These are phyloP conservation scores for Cydia fagiglandana DNA, from an alignment of 1,140 invertebrate genomes.

Conservation along the genomic window DNA sequence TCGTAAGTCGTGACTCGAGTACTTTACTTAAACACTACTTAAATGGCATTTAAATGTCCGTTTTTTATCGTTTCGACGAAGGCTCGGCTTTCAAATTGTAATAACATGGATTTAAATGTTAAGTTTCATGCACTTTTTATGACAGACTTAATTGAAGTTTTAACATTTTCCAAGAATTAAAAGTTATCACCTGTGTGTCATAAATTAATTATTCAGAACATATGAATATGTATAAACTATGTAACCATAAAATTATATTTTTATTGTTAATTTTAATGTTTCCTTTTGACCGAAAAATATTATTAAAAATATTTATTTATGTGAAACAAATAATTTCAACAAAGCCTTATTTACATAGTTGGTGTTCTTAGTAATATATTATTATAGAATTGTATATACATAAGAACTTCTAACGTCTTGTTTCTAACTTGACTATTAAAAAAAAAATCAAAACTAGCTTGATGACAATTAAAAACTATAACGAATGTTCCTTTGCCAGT, in stretches of 20 bases:
- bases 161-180: not conserved
- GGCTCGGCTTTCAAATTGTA: not conserved
- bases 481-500: too few species aligned
- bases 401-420: too few species aligned
- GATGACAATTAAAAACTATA: too few species aligned
- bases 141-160: not conserved
- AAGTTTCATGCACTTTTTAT: conserved; percentile 5
- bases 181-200: not conserved
- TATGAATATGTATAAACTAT: not conserved
- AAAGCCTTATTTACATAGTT: too few species aligned
- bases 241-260: not conserved
- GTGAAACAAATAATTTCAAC: too few species aligned
- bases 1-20: not conserved
- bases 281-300: not conserved
- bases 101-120: conserved; percentile 11
- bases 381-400: too few species aligned
- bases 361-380: too few species aligned
- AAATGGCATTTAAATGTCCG: not conserved
- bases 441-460: too few species aligned
- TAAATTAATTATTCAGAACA: not conserved
- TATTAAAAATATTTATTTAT: too few species aligned
- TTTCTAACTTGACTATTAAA: too few species aligned
- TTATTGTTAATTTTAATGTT: not conserved
- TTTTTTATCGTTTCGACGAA: not conserved
- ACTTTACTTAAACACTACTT: conserved; percentile 3